phyloP scores from a whole-genome alignment of 2,888 invertebrate genomes.

The Physocephala rufipes region DNA sequence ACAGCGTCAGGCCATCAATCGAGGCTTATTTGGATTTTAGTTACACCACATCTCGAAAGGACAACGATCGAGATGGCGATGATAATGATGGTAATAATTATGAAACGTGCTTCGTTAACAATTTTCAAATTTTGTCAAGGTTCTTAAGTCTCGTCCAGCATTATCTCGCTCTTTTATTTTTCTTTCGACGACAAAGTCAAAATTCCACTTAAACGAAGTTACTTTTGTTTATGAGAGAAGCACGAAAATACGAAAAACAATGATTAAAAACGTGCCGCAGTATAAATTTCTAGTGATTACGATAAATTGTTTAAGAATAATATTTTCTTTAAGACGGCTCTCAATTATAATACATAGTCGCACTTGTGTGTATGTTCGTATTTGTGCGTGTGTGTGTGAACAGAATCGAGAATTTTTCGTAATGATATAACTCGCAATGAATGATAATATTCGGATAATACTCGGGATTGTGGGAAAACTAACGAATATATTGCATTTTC shows the following conservation, averaged over 20 bases:
- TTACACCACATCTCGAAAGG: neutral
- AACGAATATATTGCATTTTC: too few relatives aligned
- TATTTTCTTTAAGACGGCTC: neutral
- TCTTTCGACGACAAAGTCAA: constrained; percentile 1
- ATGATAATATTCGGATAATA: too few relatives aligned
- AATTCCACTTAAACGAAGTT: constrained; percentile 11
- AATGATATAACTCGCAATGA: too few relatives aligned
- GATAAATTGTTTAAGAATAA: constrained; percentile 1
- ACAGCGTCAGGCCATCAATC: constrained; percentile 14
- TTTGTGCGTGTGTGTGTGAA: too few relatives aligned
- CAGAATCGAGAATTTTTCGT: too few relatives aligned
- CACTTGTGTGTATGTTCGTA: too few relatives aligned
- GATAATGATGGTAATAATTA: neutral
- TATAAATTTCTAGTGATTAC: neutral
- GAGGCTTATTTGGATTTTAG: constrained; percentile 8
- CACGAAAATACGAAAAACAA: neutral
- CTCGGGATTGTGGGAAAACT: too few relatives aligned
- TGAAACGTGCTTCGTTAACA: constrained; percentile 14
- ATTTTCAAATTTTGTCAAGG: constrained; percentile 11
- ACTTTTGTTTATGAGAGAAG: neutral
- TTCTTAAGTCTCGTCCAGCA: neutral
- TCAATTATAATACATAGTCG: neutral
- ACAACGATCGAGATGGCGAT: too few relatives aligned
- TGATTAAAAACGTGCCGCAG: constrained; percentile 8
- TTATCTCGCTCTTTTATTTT: neutral